Percentiles rank a stretch among this genome's conserved stretches.
Evolutionary conservation across 2,113 vertebrate species (phyloP).

Genomic region (Oryctolagus cuniculus): DNA sequence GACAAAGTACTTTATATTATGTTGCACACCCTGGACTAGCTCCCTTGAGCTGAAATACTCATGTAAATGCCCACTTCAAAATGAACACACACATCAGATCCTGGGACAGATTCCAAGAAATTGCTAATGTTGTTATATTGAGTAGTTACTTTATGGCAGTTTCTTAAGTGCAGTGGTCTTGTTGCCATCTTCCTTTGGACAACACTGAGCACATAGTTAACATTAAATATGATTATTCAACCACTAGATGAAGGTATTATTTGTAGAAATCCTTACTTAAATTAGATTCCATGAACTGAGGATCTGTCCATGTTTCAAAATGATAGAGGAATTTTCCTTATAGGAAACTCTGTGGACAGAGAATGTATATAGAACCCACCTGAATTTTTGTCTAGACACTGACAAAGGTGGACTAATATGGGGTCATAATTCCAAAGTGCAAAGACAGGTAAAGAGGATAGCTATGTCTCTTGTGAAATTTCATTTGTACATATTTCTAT

Average conservation of each 20-base stretch:
- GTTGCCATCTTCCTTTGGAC: neutral
- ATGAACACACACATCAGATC: neutral
- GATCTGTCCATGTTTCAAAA: neutral
- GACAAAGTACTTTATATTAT: neutral
- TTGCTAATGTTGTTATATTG: neutral
- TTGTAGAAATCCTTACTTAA: slow-evolving; percentile 15
- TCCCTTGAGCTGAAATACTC: slow-evolving; percentile 32
- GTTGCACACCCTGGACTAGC: neutral
- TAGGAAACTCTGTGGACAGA: neutral
- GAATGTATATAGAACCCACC: neutral
- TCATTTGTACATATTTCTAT: neutral
- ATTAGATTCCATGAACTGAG: neutral
- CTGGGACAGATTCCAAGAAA: neutral
- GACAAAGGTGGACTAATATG: neutral
- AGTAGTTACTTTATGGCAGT: neutral
- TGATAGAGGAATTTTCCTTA: neutral
- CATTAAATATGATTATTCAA: slow-evolving; percentile 34
- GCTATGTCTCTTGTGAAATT: neutral
- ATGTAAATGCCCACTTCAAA: slow-evolving; percentile 7
- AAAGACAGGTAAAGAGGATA: neutral
- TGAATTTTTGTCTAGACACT: slow-evolving; percentile 29
- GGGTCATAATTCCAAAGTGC: neutral
- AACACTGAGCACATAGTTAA: neutral
- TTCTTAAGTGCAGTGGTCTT: slow-evolving; percentile 15
- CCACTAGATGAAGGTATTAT: slow-evolving; percentile 30